Base-by-base conservation (phyloP, 2,888 invertebrate species). In the Phaedon cochleariae region DNA sequence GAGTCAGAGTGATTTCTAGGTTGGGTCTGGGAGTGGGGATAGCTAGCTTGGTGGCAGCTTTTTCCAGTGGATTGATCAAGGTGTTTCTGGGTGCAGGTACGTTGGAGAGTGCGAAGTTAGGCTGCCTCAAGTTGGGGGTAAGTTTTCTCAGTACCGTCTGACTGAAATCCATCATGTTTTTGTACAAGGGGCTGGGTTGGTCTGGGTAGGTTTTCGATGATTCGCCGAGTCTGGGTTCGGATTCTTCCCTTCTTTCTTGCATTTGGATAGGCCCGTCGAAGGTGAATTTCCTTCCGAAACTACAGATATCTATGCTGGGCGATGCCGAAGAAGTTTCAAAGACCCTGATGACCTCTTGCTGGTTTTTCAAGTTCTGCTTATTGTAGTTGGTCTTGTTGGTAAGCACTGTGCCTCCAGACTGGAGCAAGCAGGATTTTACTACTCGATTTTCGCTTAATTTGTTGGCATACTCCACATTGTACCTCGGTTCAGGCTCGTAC, bases 401-500 rank as follows among this genome's bases (percentile, higher is more conserved):
- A 52, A 83, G 68, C 57, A 88, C 87, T n/a, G 92, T 93, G 15
- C 94, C 94, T 26, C 95, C 95, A 0, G 94, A 94, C 77, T 94
- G 90, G 61, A 95, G 84, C 62, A 95, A 84, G 0, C 92, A 91
- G 0, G 93, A 93, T 75, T 93, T 90, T 18, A 95, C 92, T 67
- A 95, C 92, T 68, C 93, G 88, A 70, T 84, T 84, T 69, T 84
- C 84, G 62, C 83, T 83, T 62, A 83, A 59, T 70, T 84, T 83
- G 3, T 75, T 73, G 5, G 76, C 72, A 66, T 78, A 81, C 29
- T 80, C 80, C 1, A 71, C 62, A 4, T 12, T n/a, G 61, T 76
- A 79, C 64, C 73, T 77, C 2, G 67, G 57, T 15, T 75, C 66
- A 4, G 67, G 58, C 26, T 75, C 75, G 41, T 70, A 75, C 52